Evolutionary conservation across 2,888 invertebrate genomes (phyloP).

Genomic region (Rotaria macrura): DNA sequence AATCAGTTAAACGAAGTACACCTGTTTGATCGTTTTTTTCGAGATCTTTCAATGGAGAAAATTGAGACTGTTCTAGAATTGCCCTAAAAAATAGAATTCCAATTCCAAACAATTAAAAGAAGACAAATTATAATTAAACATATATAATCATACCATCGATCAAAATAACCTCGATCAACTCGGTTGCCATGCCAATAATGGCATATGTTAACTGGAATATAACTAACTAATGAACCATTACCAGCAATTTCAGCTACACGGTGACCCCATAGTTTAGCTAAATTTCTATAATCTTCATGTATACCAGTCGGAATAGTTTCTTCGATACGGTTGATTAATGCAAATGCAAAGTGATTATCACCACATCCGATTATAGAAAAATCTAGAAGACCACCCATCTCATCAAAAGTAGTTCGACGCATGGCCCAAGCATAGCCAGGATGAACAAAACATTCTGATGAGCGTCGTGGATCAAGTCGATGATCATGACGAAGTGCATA

Average conservation of each 20-base stretch:
- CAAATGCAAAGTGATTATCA: slow-evolving; percentile 7
- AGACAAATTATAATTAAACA: background rate
- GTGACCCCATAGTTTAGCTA: background rate
- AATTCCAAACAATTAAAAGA: background rate
- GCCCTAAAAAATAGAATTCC: background rate
- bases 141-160: background rate
- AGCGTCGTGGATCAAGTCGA: background rate
- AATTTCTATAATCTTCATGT: background rate
- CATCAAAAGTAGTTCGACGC: background rate
- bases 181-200: slow-evolving; percentile 14
- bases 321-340: background rate
- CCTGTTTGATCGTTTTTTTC: background rate
- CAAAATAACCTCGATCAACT: background rate
- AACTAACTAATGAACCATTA: background rate
- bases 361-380: background rate
- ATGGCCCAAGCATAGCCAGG: slow-evolving; percentile 9
- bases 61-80: background rate
- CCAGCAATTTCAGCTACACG: background rate
- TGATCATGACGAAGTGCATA: background rate
- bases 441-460: background rate
- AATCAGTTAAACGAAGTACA: background rate
- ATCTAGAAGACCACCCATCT: background rate
- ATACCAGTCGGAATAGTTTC: background rate
- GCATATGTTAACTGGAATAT: background rate
- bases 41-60: slow-evolving; percentile 6